phyloP scores from a whole-genome alignment of 30 jellyfish, hydroid and myxozoan species.

The Aurelia sp. region DNA sequence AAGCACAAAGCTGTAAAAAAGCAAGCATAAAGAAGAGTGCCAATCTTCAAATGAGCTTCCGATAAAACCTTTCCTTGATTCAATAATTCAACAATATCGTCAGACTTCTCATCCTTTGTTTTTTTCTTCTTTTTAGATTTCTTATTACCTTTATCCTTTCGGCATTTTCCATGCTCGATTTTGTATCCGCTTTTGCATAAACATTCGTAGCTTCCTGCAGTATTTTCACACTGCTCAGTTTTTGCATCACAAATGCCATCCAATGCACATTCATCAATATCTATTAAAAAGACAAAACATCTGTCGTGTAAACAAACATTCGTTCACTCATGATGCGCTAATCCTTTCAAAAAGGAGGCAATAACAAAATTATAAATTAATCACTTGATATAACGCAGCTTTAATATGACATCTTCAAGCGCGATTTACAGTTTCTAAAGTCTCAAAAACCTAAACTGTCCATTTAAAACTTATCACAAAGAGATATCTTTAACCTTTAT shows the following conservation, averaged over 20 bases:
- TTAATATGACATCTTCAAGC: too few species aligned
- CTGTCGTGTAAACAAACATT: too few species aligned
- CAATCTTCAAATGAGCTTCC: slow-evolving; percentile 74
- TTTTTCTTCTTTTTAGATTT: slow-evolving; percentile 29
- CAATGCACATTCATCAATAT: slow-evolving; percentile 82
- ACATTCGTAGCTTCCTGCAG: slow-evolving; percentile 83
- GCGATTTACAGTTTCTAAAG: too few species aligned
- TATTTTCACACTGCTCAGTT: slow-evolving; percentile 80
- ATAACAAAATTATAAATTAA: too few species aligned
- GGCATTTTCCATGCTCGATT: slow-evolving; percentile 68
- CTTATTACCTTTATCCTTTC: slow-evolving; percentile 51
- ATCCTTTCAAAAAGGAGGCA: too few species aligned
- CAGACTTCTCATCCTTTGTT: slow-evolving; percentile 6
- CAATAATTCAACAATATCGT: slow-evolving; percentile 8
- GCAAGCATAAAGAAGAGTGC: slow-evolving; percentile 70
- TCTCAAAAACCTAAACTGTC: too few species aligned
- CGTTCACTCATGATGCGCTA: too few species aligned
- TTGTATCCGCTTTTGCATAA: slow-evolving; percentile 77
- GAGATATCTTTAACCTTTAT: too few species aligned
- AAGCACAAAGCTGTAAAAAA: slow-evolving; percentile 55
- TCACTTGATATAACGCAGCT: too few species aligned
- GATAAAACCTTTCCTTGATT: slow-evolving; percentile 54
- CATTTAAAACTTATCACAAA: too few species aligned
- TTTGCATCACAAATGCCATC: slow-evolving; percentile 55
- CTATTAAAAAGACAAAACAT: slow-evolving; percentile 12